These are phyloP conservation scores for Osmoderma eremita DNA, from an alignment of 2,888 invertebrate species.

Conservation along the genomic window DNA sequence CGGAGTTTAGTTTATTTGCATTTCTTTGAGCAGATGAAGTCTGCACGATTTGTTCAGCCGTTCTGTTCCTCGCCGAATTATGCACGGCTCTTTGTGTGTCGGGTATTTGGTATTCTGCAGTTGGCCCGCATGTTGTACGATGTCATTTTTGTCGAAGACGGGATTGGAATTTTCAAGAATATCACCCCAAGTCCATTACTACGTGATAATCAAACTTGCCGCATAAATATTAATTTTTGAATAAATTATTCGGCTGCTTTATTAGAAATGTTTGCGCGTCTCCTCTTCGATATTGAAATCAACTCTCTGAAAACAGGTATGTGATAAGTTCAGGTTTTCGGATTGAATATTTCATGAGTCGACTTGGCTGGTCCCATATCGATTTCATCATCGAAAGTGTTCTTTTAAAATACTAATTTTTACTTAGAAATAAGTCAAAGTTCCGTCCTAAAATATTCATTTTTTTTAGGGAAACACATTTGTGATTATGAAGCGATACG, in stretches of 20 bases:
- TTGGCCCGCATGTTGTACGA: conserved; percentile 32
- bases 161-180: conserved; percentile 23
- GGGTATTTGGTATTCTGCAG: conserved; percentile 29
- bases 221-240: conserved; percentile 37
- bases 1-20: conserved; percentile 24
- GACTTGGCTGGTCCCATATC: conserved; percentile 6
- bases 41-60: conserved; percentile 26
- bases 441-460: too few species aligned
- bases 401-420: background rate
- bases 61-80: conserved; percentile 13
- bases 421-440: too few species aligned
- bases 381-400: conserved; percentile 1
- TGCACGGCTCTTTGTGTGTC: conserved; percentile 26
- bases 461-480: too few species aligned
- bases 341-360: conserved; percentile 32
- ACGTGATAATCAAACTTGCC: conserved; percentile 36
- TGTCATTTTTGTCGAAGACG: conserved; percentile 33
- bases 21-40: conserved; percentile 17
- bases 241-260: conserved; percentile 34
- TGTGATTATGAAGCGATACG: too few species aligned
- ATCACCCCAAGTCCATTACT: conserved; percentile 18
- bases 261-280: conserved; percentile 30
- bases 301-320: conserved; percentile 20
- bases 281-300: conserved; percentile 24
- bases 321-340: conserved; percentile 17